phyloP scores from a whole-genome alignment of 2,113 vertebrate species.

The Gila orcuttii region DNA sequence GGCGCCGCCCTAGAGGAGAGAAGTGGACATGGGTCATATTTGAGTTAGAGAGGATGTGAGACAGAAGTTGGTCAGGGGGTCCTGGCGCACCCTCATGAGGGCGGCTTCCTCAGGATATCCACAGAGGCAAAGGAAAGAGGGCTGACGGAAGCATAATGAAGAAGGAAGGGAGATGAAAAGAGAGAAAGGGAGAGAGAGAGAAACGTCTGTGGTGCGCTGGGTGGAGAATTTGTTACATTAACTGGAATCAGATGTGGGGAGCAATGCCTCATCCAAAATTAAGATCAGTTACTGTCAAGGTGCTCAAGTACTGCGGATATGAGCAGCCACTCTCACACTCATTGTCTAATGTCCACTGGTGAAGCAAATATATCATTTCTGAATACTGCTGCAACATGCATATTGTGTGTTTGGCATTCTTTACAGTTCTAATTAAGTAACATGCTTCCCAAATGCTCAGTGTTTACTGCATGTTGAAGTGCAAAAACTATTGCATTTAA shows the following conservation, averaged over 20 bases:
- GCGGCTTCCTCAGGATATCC: constrained; percentile 76
- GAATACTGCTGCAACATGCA: not conserved
- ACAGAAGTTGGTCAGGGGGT: constrained; percentile 61
- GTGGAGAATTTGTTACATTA: not conserved
- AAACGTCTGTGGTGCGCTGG: not conserved
- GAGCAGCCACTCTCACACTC: not conserved
- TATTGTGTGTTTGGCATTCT: not conserved
- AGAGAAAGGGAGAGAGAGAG: constrained; percentile 18
- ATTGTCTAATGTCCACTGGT: not conserved
- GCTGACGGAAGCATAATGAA: constrained; percentile 52
- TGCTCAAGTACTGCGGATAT: not conserved
- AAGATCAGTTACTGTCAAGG: not conserved
- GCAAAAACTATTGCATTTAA: not conserved
- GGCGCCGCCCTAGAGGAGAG: not conserved
- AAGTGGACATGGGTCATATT: not conserved
- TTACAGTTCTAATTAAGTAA: not conserved
- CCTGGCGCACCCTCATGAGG: constrained; percentile 60
- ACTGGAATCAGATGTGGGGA: constrained; percentile 10
- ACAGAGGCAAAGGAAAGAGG: constrained; percentile 56
- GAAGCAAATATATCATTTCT: not conserved
- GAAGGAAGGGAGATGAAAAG: constrained; percentile 39
- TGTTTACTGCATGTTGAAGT: not conserved
- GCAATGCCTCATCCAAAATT: constrained; percentile 28
- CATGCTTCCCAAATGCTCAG: not conserved
- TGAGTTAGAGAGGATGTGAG: constrained; percentile 42